Evolutionary conservation across 1,140 invertebrate species (phyloP).

Genomic region (Bombus turneri): DNA sequence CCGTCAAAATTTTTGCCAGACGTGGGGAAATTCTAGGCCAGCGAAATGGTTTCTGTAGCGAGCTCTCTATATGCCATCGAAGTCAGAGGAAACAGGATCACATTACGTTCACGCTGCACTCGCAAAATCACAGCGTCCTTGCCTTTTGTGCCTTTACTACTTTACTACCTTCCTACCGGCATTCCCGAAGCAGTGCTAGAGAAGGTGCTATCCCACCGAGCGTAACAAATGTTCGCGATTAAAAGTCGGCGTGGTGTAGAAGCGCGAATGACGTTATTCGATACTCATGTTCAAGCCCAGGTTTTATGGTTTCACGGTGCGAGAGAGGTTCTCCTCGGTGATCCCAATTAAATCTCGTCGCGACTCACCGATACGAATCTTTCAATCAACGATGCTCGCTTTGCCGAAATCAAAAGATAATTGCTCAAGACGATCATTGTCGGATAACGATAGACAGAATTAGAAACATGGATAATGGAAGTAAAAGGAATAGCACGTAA

Average conservation of each 20-base stretch:
- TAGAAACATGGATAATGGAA: background rate
- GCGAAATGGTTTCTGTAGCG: constrained; percentile 33
- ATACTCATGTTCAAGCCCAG: constrained; percentile 19
- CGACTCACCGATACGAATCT: background rate
- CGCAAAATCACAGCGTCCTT: constrained; percentile 14
- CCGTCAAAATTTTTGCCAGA: background rate
- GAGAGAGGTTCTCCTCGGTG: background rate
- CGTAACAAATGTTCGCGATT: constrained; percentile 69
- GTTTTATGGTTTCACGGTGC: constrained; percentile 10
- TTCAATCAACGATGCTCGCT: no score
- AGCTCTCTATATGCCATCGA: constrained; percentile 50
- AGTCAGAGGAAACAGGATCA: constrained; percentile 44
- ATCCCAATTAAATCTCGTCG: constrained; percentile 21
- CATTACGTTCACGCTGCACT: background rate
- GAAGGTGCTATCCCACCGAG: constrained; percentile 34
- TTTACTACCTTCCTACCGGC: constrained; percentile 47
- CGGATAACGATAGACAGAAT: background rate
- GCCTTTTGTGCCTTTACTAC: background rate
- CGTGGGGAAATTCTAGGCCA: constrained; percentile 23
- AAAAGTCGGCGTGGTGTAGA: constrained; percentile 62
- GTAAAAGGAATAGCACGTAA: background rate
- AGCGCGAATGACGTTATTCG: constrained; percentile 56
- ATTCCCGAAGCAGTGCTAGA: constrained; percentile 44
- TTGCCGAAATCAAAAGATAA: background rate
- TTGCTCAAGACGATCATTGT: background rate